These are phyloP conservation scores for Pseudonaja textilis DNA, from an alignment of 2,113 vertebrate species.

Conservation along the genomic window DNA sequence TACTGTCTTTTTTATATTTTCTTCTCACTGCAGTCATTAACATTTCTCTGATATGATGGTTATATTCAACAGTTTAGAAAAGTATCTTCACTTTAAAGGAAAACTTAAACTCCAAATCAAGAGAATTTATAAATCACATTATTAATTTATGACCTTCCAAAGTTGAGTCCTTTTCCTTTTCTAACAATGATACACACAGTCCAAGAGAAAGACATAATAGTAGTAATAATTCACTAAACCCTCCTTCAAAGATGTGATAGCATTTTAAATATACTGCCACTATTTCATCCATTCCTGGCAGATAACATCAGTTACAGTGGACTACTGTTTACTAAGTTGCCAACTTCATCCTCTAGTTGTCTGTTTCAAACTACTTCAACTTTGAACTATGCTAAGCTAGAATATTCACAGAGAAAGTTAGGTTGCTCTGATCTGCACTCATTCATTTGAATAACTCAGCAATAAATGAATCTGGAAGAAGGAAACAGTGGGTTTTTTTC, in stretches of 20 bases:
- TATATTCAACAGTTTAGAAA: neutral
- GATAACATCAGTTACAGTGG: neutral
- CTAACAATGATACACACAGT: neutral
- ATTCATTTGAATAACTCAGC: neutral
- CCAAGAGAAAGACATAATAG: neutral
- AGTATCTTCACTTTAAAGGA: neutral
- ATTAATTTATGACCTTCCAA: neutral
- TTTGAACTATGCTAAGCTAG: neutral
- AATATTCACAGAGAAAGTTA: neutral
- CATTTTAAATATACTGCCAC: neutral
- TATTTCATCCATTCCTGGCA: neutral
- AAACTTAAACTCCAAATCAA: neutral
- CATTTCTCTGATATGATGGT: neutral
- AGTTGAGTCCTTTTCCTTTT: neutral
- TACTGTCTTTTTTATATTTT: neutral
- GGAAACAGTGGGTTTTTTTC: neutral
- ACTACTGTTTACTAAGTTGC: neutral
- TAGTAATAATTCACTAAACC: neutral
- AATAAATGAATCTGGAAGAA: neutral
- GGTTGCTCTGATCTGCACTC: neutral
- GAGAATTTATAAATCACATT: neutral
- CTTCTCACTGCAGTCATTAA: neutral
- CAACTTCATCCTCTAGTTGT: neutral
- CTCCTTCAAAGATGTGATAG: neutral
- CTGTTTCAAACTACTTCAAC: neutral